Base-by-base conservation (phyloP, 2,797 vertebrate genomes). In the Betta splendens region DNA sequence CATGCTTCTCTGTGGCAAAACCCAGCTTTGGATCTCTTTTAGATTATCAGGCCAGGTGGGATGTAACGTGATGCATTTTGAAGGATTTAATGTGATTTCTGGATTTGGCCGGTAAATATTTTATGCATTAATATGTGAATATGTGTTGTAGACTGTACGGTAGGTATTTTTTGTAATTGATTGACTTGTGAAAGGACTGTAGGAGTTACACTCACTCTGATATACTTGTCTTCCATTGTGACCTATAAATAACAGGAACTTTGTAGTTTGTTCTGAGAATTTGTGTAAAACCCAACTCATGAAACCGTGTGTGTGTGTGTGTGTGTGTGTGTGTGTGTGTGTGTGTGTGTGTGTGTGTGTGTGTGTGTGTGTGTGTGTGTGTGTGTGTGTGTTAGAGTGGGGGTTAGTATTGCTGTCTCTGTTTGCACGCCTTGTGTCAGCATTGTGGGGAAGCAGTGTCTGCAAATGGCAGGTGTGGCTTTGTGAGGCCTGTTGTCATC, bases 231-330 rank as follows among this genome's bases (percentile, higher is more conserved):
- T 44, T 3, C 0, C 5, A 9, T 59, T 75, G 23, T 70, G 62
- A 66, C 56, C 45, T 71, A 62, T 7, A 60, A 35, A 54, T 47
- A 66, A 76, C 69, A 76, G 78, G 82, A 87, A 89, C 72, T 33
- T 56, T 44, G 63, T 53, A 61, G 58, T 60, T 78, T 63, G 5
- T 87, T 88, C 85, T 87, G 61, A 88, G 80, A 90, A 87, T 69
- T 64, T 64, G 23, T 48, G 32, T 75, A 58, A 84, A 33, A 87
- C 88, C 75, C 65, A 3, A 68, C 64, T 69, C 65, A 66, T 36
- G 42, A 37, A 69, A 66, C 68, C 68, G 47, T 20, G 25, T 59
- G 60, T 29, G 50, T 43, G 26, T 70, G 47, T 64, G n/a, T 46
- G 32, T 47, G 22, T 62, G 44, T 58, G 26, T n/a, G n/a, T n/a